Base-by-base conservation (phyloP, 1,140 invertebrate genomes). In the Stegodyphus mimosarum region DNA sequence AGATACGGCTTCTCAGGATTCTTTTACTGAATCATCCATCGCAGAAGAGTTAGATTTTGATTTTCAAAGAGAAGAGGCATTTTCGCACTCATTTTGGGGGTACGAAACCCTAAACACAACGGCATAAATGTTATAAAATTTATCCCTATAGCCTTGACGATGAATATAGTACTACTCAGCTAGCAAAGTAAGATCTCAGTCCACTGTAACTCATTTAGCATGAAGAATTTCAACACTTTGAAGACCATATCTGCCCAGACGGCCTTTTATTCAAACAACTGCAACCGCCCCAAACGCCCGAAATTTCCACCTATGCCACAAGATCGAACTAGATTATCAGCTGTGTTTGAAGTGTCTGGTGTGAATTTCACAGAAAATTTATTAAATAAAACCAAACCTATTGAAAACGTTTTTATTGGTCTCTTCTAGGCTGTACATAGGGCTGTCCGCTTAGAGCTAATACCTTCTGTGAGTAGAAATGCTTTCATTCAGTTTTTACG, bases 401-500 rank as follows among this genome's bases (percentile, higher is more conserved):
- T 81, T 7, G 73, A 78, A 48, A 83, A 86, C 74, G 88, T 87
- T 6, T 92, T 91, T 78, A 70, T 91, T 11, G 89, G 87, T 15
- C 3, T 92, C 7, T 92, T 92, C 7, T 92, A 91, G 75, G 89
- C 91, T 18, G 60, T 87, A 5, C 90, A 89, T 0, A 91, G 88
- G 90, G 89, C 89, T 88, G 90, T 88, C 88, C 91, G 91, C 90
- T 89, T 89, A 88, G 91, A 89, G 90, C 87, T 84, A 88, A 88
- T 90, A 87, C 87, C 88, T 0, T 87, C 89, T 80, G 69, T 92
- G 7, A 87, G 89, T 6, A 89, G 91, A 1, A 88, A 90, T 69
- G 87, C 87, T 6, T 92, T 92, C 73, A 72, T 6, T 88, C 89
- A 5, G n/a, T n/a, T n/a, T n/a, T 80, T 92, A n/a, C 64, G 64